Base-by-base conservation (phyloP, 2,113 vertebrate genomes). In the Hemiscyllium ocellatum region DNA sequence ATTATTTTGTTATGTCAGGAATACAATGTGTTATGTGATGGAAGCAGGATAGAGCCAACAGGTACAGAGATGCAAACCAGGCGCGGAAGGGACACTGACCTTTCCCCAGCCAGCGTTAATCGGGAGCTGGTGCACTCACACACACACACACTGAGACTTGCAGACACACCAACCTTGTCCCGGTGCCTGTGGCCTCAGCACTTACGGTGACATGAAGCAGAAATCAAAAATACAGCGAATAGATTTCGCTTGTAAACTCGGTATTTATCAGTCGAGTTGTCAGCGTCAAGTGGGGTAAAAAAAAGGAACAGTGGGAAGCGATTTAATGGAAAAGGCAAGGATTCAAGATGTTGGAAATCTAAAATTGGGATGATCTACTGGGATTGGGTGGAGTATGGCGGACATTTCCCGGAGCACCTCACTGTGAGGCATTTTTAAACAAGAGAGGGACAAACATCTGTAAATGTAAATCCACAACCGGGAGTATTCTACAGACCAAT, bases 21-120 rank as follows among this genome's bases (percentile, higher is more conserved):
- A 93, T 93, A 72, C 69, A 29, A 61, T 90, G 87, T 90, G 94
- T 50, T 72, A 72, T 76, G 50, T 70, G 94, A 76, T 33, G 72
- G 56, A 76, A 95, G 1, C 69, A 33, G 69, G 42, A 47, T 17
- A 72, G 47, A 76, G 17, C 37, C 94, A 72, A 24, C 37, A 70
- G 69, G 94, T 19, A 72, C 26, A 4, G 65, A 68, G 66, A 42
- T 47, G 66, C 65, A 47, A 68, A 50, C 94, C 66, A 95, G 68
- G 69, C 94, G 72, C 69, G 24, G 42, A 52, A 72, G 68, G 94
- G 69, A 95, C 17, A 95, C 68, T 42, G 42, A 95, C 24, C 42
- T 94, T n/a, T 70, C 42, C 69, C 68, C 2, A 52, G 69, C 47
- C 24, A 42, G 47, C 68, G 72, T 24, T 42, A 70, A n/a, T 24